phyloP scores from a whole-genome alignment of 1,140 invertebrate genomes.

The Adoxophyes honmai region DNA sequence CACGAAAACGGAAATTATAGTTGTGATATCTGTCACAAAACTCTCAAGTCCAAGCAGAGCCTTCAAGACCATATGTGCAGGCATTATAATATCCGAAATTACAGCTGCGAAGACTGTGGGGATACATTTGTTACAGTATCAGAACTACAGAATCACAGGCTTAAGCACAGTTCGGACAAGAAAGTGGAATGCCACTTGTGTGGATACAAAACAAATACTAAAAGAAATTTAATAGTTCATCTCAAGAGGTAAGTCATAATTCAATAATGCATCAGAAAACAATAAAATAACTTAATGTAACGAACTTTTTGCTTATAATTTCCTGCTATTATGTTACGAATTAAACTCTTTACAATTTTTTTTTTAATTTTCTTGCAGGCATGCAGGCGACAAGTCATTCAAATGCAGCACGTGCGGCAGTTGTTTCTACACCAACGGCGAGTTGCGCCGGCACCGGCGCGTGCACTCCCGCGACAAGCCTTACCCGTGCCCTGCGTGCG shows the following conservation, averaged over 20 bases:
- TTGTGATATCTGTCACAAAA: slow-evolving; percentile 57
- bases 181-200: slow-evolving; percentile 69
- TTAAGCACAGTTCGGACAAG: slow-evolving; percentile 54
- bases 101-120: slow-evolving; percentile 72
- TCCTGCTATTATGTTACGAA: no score
- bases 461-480: slow-evolving; percentile 79
- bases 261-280: no score
- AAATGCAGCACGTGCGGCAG: slow-evolving; percentile 63
- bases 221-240: slow-evolving; percentile 70
- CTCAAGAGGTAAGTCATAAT: slow-evolving; percentile 49
- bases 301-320: no score
- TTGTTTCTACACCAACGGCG: slow-evolving; percentile 60
- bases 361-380: slow-evolving; percentile 31
- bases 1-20: slow-evolving; percentile 53
- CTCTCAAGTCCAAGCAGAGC: slow-evolving; percentile 62
- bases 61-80: slow-evolving; percentile 63
- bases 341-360: no score
- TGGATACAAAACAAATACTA: slow-evolving; percentile 69
- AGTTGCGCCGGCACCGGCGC: slow-evolving; percentile 66
- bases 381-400: slow-evolving; percentile 63
- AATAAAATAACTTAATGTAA: no score
- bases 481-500: slow-evolving; percentile 77
- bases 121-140: slow-evolving; percentile 66
- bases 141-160: slow-evolving; percentile 67
- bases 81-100: slow-evolving; percentile 70